A percentile compares a stretch with the other conserved stretches of the same genome.
Conservation (phyloP, 2,113 vertebrate genomes). For the Zosterops hypoxanthus region DNA sequence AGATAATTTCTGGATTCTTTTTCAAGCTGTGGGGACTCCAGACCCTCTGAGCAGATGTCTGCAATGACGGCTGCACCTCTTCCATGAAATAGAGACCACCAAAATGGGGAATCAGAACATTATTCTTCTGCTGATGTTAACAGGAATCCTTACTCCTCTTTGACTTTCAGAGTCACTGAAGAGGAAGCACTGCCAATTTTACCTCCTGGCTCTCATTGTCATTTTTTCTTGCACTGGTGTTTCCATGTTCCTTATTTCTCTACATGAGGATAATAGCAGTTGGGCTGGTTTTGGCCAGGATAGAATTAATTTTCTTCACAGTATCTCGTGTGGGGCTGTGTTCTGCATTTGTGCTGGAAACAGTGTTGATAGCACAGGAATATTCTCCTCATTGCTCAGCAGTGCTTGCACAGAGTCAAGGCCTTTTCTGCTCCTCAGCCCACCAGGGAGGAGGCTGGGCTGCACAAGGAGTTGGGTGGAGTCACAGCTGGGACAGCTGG, state of each 20-base stretch:
- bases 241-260: neutral
- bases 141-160: neutral
- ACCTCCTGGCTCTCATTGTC: neutral
- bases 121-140: neutral
- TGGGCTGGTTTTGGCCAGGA: neutral
- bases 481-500: neutral
- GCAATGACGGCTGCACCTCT: neutral
- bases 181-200: neutral
- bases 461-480: neutral
- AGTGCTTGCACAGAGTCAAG: neutral
- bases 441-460: neutral
- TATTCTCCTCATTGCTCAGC: neutral
- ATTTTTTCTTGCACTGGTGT: neutral
- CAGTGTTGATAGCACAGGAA: neutral
- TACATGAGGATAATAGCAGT: neutral
- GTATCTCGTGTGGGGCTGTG: accelerated
- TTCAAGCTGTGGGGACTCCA: neutral
- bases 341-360: neutral
- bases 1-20: neutral
- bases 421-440: neutral
- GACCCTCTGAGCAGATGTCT: neutral
- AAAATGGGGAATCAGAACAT: neutral
- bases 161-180: neutral
- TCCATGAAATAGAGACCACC: neutral
- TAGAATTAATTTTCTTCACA: neutral